A percentile compares a stretch with the other conserved stretches of the same genome.
phyloP scores from a whole-genome alignment of 2,888 invertebrate species.

The Diaperis boleti region DNA sequence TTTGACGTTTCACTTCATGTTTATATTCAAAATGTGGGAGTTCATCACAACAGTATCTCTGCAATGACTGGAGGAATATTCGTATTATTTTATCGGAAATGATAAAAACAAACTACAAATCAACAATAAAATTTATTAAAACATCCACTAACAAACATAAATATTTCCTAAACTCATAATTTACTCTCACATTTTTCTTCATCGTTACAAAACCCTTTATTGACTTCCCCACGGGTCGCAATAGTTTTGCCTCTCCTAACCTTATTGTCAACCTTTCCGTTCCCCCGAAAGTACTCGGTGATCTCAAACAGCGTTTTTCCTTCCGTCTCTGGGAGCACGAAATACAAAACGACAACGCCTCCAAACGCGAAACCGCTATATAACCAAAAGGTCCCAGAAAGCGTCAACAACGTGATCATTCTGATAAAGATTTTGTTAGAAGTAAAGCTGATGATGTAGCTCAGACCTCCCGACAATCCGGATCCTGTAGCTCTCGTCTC shows the following conservation, averaged over 20 bases:
- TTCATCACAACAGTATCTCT: too few species aligned
- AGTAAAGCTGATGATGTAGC: constrained; percentile 81
- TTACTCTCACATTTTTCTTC: constrained; percentile 29
- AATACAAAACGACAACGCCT: constrained; percentile 76
- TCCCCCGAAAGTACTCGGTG: constrained; percentile 76
- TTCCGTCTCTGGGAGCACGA: constrained; percentile 85
- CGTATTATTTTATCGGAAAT: too few species aligned
- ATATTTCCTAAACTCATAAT: constrained; percentile 19
- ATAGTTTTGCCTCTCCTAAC: constrained; percentile 59
- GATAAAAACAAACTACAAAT: neutral
- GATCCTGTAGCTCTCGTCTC: constrained; percentile 79
- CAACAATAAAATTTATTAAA: constrained; percentile 12
- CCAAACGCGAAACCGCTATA: constrained; percentile 74
- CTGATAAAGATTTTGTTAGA: constrained; percentile 80
- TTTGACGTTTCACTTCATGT: too few species aligned
- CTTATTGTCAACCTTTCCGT: constrained; percentile 67
- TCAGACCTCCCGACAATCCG: constrained; percentile 78
- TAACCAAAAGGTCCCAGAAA: constrained; percentile 80
- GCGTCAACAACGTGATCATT: constrained; percentile 73
- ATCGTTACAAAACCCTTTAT: constrained; percentile 42
- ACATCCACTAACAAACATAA: neutral
- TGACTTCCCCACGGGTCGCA: constrained; percentile 42
- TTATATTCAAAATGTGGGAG: too few species aligned
- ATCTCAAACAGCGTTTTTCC: constrained; percentile 80
- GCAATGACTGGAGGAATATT: too few species aligned